Base-by-base conservation (phyloP, 2,113 vertebrate species). In the Phoxinus phoxinus region DNA sequence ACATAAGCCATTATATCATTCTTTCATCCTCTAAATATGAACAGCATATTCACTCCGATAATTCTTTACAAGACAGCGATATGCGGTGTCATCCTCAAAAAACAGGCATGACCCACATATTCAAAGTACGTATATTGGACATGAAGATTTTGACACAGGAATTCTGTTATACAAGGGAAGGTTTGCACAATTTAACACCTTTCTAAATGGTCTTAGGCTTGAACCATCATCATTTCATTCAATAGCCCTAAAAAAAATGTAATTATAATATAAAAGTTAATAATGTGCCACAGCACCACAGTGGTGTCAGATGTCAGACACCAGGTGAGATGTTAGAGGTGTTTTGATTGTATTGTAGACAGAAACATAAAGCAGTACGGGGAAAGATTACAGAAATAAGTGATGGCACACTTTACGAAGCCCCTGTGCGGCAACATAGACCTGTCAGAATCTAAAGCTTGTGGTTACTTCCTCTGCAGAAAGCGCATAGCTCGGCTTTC, bases 51-150 rank as follows among this genome's bases (percentile, higher is more conserved):
- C 58, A 53, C 53, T 84, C 23, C 4, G 7, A 86, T 30, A 53
- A 77, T 53, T 23, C 53, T 73, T 25, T 63, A 63, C 35, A 61
- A 30, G 4, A 69, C 27, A 82, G 21, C 11, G 13, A 65, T 30
- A 21, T 35, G 53, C 30, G 35, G 19, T 17, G 56, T 73, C 75
- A 67, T 51, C 59, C n/a, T 73, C 30, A 61, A 71, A 67, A 74
- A 80, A 73, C 17, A 25, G 61, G 53, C 21, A 63, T 81, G 46
- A 81, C n/a, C 69, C 17, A 84, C 37, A 87, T 63, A 48, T 69
- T 32, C 27, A 79, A 80, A 56, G 53, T 10, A 72, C 13, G 12
- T 32, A 69, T 21, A 69, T 21, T 69, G 30, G 23, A 78, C 53
- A 13, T 46, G 79, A 30, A 32, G 35, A 59, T 27, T 48, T 44